Evolutionary conservation across 2,888 invertebrate species (phyloP).

Genomic region (Slavum lentiscoides): DNA sequence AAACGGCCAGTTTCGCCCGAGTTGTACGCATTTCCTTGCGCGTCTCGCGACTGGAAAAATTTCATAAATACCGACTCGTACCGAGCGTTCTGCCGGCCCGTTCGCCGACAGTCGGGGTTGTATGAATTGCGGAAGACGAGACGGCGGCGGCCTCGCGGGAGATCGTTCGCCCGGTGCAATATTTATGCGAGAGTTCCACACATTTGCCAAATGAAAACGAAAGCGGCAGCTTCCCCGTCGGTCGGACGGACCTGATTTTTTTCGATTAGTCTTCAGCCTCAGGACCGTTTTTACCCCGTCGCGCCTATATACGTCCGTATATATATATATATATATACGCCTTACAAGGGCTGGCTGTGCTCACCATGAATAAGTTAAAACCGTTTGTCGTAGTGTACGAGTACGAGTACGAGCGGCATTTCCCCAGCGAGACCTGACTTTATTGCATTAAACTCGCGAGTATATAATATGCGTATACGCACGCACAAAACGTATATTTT

Average conservation of each 20-base stretch:
- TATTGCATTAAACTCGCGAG: background rate
- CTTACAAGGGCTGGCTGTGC: background rate
- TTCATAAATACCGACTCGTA: too few species aligned
- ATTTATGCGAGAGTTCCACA: slow-evolving; percentile 26
- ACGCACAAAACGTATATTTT: too few species aligned
- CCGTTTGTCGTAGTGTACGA: background rate
- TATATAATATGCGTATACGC: background rate
- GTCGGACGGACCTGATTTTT: slow-evolving; percentile 27
- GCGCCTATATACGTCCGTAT: background rate
- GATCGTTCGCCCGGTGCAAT: background rate
- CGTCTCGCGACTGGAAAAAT: background rate
- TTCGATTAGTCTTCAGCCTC: background rate
- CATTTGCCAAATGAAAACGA: slow-evolving; percentile 36
- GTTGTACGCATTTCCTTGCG: too few species aligned
- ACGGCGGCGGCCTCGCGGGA: background rate
- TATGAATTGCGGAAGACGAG: background rate
- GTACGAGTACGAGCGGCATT: background rate
- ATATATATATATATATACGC: too few species aligned
- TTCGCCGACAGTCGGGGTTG: background rate
- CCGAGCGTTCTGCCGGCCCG: background rate
- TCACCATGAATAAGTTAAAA: background rate
- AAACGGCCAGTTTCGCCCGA: too few species aligned
- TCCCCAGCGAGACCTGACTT: background rate
- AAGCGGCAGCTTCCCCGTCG: background rate
- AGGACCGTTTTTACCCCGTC: background rate